Evolutionary conservation across 2,113 vertebrate species (phyloP), one percentile per base, ranked within the genome.

Genomic region (Saccopteryx leptura): DNA sequence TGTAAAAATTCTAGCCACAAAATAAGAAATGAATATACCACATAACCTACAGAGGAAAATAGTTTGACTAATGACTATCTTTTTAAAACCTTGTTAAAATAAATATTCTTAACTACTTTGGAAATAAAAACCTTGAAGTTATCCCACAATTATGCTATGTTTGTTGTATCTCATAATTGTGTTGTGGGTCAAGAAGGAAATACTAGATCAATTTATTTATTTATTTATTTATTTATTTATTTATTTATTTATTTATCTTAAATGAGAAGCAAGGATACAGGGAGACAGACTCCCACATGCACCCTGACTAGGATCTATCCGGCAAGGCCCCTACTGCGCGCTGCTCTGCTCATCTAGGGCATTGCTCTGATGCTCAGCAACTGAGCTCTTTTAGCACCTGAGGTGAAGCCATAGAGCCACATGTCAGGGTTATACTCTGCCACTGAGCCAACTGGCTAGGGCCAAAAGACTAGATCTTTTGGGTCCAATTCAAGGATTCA

Each of bases 61-160:
- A 39, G 11, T 84, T 76, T 78, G 39, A 39, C 39, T 39, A 88
- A 83, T 56, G 26, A 81, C 18, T 24, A 39, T 1, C 15, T 3
- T n/a, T 1, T 69, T 85, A 78, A 81, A 90, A 8, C 17, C 2
- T 3, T n/a, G 5, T 84, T 58, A 92, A 96, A 84, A 96, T 78
- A 74, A 95, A 18, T 54, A 21, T 72, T 56, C 28, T 93, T 63
- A 93, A 84, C 76, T 93, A 90, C n/a, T 72, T 46, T 76, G 78
- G 68, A 74, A 91, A 90, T 91, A 94, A 93, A 90, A 69, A 23
- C 33, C 39, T 84, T 87, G 19, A 97, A 90, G 66, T 90, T 75
- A 50, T 31, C 78, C 31, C 13, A 74, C 48, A 33, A 88, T 94
- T 87, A 66, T 2, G 26, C 28, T 13, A 74, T 88, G 76, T 50